Base-by-base conservation (phyloP, 2,888 invertebrate species). In the Poecilus cupreus region DNA sequence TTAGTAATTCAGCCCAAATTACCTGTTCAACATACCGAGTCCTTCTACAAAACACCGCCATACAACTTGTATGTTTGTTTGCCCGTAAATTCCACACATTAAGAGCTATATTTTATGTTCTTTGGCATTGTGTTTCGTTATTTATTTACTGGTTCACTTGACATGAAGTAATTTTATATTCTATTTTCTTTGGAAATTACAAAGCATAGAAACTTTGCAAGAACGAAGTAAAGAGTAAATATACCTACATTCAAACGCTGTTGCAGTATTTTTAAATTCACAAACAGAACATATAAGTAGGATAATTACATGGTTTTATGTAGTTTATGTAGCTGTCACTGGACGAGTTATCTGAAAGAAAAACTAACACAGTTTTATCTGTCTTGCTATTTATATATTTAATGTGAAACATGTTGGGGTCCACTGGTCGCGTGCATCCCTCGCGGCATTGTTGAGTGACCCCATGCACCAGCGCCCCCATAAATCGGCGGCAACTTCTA, bases 401-500 rank as follows among this genome's bases (percentile, higher is more conserved):
- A n/a, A n/a, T n/a, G n/a, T n/a, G 2, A 32, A 32, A 32, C 32
- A 32, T 32, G 32, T 32, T 32, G 32, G 4, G 32, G 32, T 32
- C 32, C 32, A 32, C 32, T 32, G 32, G 6, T 32, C 32, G 8
- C 5, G 32, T 32, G 32, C 32, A 32, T 32, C 32, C 32, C 32
- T 32, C 43, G 18, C 51, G 13, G 13, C 51, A 51, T 51, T 51
- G 51, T 51, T 18, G 51, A 51, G 51, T 51, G 51, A 51, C 51
- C 51, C 18, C 16, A 51, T 51, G 51, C 51, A 51, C 51, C 18
- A 51, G 51, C 51, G 51, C 51, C 51, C 51, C 8, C 51, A 51
- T 51, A 51, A 51, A 51, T 51, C 51, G 51, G 51, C 51, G 20
- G 51, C 51, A 51, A 51, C 13, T 18, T 51, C 51, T 5, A 13